A percentile compares a stretch with the other conserved stretches of the same genome.
These are phyloP conservation scores for Ophthalmolycus amberensis DNA, from an alignment of 2,113 vertebrate species.

Conservation along the genomic window DNA sequence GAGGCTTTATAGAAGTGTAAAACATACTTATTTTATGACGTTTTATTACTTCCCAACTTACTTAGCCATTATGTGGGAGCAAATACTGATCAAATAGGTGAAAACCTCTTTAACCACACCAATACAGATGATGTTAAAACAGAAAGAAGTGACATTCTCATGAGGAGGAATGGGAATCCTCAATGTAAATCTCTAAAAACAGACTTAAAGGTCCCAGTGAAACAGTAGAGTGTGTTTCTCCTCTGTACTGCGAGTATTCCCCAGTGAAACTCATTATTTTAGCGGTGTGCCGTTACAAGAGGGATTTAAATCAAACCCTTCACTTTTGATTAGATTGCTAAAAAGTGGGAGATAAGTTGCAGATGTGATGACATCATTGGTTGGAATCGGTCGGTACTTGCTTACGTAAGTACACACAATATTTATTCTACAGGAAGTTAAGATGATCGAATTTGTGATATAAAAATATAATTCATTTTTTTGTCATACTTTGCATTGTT, in stretches of 20 bases:
- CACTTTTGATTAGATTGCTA: background rate
- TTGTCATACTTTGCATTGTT: background rate
- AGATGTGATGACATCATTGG: background rate
- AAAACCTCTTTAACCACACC: background rate
- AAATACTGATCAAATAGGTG: background rate
- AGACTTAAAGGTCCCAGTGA: background rate
- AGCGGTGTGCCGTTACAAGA: background rate
- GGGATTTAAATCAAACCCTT: background rate
- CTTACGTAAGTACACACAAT: background rate
- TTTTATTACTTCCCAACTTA: slow-evolving; percentile 7
- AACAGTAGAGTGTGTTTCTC: background rate
- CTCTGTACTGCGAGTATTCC: background rate
- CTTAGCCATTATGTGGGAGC: background rate
- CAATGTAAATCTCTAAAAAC: background rate
- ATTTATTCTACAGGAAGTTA: background rate
- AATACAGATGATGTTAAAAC: background rate
- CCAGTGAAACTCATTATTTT: background rate
- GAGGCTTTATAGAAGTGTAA: slow-evolving; percentile 1
- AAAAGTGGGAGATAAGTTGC: background rate
- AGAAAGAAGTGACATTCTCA: background rate
- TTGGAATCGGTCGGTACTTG: background rate
- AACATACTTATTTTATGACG: background rate
- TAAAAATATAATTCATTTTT: background rate
- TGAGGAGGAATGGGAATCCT: background rate
- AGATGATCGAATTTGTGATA: background rate